phyloP scores from a whole-genome alignment of 2,113 vertebrate genomes.

The Argyrosomus japonicus region DNA sequence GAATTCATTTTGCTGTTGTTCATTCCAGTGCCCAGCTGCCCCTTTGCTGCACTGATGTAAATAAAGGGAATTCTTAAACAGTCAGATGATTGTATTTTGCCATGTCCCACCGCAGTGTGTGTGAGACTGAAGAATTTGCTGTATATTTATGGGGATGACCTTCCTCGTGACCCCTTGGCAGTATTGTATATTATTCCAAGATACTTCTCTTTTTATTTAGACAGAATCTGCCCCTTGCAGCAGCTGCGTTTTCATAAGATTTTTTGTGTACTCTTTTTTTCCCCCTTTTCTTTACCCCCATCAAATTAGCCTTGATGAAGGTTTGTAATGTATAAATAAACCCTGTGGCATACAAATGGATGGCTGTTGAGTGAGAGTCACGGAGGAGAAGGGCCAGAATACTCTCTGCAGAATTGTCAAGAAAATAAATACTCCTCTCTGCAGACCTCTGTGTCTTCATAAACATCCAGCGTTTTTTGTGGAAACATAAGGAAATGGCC shows the following conservation, averaged over 20 bases:
- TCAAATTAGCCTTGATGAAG: conserved; percentile 88
- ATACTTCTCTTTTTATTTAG: conserved; percentile 84
- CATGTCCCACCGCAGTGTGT: conserved; percentile 57
- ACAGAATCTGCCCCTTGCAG: conserved; percentile 77
- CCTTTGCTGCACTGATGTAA: conserved; percentile 34
- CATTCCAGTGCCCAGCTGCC: conserved; percentile 10
- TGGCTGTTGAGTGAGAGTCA: conserved; percentile 83
- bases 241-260: conserved; percentile 86
- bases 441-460: conserved; percentile 79
- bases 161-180: conserved; percentile 71
- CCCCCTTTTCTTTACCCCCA: conserved; percentile 67
- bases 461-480: conserved; percentile 78
- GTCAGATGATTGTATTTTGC: conserved; percentile 44
- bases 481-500: conserved; percentile 72
- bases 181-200: conserved; percentile 85
- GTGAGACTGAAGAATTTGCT: conserved; percentile 69
- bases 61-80: conserved; percentile 47
- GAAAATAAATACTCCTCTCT: conserved; percentile 83
- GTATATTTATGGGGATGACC: conserved; percentile 81
- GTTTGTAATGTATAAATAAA: conserved; percentile 87
- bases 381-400: conserved; percentile 75
- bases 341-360: conserved; percentile 83
- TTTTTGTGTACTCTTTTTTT: conserved; percentile 65
- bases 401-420: conserved; percentile 77
- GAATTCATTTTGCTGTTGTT: conserved; percentile 34